A percentile compares a stretch with the other conserved stretches of the same genome.
Evolutionary conservation across 2,797 vertebrate genomes (phyloP).

Genomic region (Dendrocincla fuliginosa): DNA sequence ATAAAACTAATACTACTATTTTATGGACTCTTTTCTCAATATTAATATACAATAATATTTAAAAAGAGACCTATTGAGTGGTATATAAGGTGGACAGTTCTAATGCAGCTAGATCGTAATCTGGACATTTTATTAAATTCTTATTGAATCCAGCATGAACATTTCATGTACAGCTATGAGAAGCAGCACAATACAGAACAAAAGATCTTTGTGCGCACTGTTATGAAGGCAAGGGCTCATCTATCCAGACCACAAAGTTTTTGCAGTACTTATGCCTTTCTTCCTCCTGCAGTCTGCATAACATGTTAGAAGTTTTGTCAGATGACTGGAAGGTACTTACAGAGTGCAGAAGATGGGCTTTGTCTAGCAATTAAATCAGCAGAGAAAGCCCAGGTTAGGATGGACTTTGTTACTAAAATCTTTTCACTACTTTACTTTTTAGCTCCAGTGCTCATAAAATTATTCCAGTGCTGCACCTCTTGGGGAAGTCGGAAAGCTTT

Average conservation of each 20-base stretch:
- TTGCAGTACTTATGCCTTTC: background rate
- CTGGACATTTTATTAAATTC: background rate
- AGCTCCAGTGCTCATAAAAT: background rate
- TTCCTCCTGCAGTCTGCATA: background rate
- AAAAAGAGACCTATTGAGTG: background rate
- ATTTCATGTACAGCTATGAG: background rate
- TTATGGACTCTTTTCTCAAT: background rate
- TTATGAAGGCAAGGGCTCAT: background rate
- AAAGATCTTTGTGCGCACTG: background rate
- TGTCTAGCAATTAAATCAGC: background rate
- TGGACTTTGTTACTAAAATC: background rate
- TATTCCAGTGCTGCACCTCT: background rate
- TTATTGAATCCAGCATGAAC: background rate
- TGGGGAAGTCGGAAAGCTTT: background rate
- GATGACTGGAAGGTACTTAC: background rate
- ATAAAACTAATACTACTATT: background rate
- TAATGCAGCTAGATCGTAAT: background rate
- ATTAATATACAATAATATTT: background rate
- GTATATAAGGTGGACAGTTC: background rate
- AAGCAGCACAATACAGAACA: background rate
- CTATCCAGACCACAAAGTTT: background rate
- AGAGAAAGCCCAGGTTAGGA: background rate
- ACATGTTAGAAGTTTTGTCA: background rate
- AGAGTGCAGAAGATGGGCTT: background rate
- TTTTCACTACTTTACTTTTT: background rate